Base-by-base conservation (phyloP, 1,140 invertebrate genomes). In the Hycleus phaleratus region DNA sequence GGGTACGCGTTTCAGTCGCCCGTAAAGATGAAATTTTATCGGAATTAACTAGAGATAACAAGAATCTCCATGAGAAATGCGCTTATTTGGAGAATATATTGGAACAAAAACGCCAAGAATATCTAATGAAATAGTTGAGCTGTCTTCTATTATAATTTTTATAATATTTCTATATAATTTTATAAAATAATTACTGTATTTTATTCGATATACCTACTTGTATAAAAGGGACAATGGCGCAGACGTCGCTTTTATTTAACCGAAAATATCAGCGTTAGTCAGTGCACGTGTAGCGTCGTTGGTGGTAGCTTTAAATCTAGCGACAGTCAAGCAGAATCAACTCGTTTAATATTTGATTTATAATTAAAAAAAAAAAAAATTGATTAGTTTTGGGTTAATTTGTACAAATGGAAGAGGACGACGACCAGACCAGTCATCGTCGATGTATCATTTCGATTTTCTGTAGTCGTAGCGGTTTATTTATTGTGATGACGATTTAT, bases 1-100 rank as follows among this genome's bases (percentile, higher is more conserved):
- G 87, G 64, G 85, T 92, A 42, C 90, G 89, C 73, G 79, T 90
- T 52, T 83, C 88, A 1, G 80, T 92, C 5, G 81, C 83, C 0
- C 82, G 85, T 45, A 91, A 91, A 74, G 86, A 91, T 68, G 81
- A 88, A 24, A 80, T 83, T 7, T 80, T 90, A 32, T 80, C 82
- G 56, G 80, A 86, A 58, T 71, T 90, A 2, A 82, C 81, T 26
- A 80, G 83, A 24, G 85, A 90, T 67, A 77, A 83, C 26, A 79
- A 81, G 48, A 81, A 82, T 10, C 73, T 84, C 26, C 78, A 85
- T 53, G 82, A 85, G 66, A 85, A 84, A 66, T 87, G 87, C 62
- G 75, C 83, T 7, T 81, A 89, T 56, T 72, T 92, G 44, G 88
- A 91, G 68, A 83, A 83, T 60, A 80, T 90, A 52, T 69, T 90